Percentiles rank a stretch among this genome's conserved stretches.
Evolutionary conservation across 2,888 invertebrate genomes (phyloP).

Genomic region (Parelbella ahira): DNA sequence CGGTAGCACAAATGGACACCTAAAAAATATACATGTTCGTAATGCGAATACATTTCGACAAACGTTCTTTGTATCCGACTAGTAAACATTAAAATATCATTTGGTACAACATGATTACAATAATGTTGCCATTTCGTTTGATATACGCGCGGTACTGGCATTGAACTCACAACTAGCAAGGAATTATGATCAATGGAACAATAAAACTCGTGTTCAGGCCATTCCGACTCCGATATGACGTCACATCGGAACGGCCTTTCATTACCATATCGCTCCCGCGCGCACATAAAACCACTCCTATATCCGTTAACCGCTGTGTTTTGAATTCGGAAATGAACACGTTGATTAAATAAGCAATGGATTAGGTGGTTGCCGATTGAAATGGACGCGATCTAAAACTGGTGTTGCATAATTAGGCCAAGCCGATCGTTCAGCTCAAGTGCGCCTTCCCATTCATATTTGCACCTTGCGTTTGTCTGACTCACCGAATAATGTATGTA

Average conservation of each 20-base stretch:
- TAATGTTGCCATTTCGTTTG: constrained; percentile 23
- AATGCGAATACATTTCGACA: too few relatives aligned
- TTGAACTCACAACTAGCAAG: constrained; percentile 32
- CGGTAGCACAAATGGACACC: too few relatives aligned
- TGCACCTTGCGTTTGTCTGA: constrained; percentile 23
- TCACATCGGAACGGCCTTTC: constrained; percentile 13
- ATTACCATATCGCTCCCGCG: constrained; percentile 5
- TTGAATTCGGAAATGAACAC: constrained; percentile 4
- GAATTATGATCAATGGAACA: constrained; percentile 31
- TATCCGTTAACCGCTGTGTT: constrained; percentile 14
- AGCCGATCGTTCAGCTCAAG: constrained; percentile 7
- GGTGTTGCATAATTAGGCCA: constrained; percentile 25
- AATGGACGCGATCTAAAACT: constrained; percentile 7
- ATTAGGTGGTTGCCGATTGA: constrained; percentile 1
- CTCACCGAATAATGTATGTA: constrained; percentile 20
- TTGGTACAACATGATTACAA: constrained; percentile 9
- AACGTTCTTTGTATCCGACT: constrained; percentile 9
- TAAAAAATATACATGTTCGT: too few relatives aligned
- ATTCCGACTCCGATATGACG: constrained; percentile 9
- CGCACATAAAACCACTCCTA: constrained; percentile 6
- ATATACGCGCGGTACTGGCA: constrained; percentile 28
- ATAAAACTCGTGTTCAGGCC: constrained; percentile 35
- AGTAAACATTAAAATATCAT: constrained; percentile 10
- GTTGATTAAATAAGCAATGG: constrained; percentile 13
- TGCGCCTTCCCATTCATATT: constrained; percentile 21